Evolutionary conservation across 2,888 invertebrate genomes (phyloP), one percentile per base, ranked within the genome.

Genomic region (Pyralis farinalis): DNA sequence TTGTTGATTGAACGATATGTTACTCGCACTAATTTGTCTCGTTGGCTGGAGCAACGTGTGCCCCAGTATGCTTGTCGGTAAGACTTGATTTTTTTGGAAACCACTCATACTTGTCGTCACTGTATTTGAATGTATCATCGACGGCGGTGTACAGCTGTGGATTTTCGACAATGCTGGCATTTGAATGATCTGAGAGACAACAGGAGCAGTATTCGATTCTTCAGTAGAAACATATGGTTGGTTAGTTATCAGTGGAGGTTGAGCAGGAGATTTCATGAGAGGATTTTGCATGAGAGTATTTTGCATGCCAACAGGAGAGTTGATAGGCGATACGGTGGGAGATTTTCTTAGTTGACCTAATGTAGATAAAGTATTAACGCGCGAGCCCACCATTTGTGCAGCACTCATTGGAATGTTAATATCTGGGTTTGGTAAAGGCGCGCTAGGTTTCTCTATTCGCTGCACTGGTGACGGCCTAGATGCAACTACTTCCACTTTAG

Each of bases 111-210:
- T 81, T 7, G 81, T 85, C 1, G 83, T 80, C 12, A 78, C 20
- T 10, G 72, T 75, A 49, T 58, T 80, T 1, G 82, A 75, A 52
- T 90, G 87, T 40, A 87, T 74, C 22, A 87, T 74, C 7, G 81
- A 65, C 5, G 73, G 59, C 1, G 76, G 61, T 2, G 66, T 58
- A 1, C 63, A 71, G 47, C 63, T 77, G 44, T 83, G 85, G 49
- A 89, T 87, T 66, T 88, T 87, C 1, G 88, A 85, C 12, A 89
- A 63, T 16, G 87, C 86, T 32, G 88, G 89, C 89, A 89, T 89
- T 71, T 90, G 90, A 39, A 88, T 83, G 12, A 85, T 72, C 69
- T 85, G 90, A n/a, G 86, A 80, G 1, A 77, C 49, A 3, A 74
- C 57, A 1, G 82, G 70, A 0, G 71, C 64, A 6, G 74, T 49